Evolutionary conservation across 2,888 invertebrate genomes (phyloP).

Genomic region (Epistrophe eligans): DNA sequence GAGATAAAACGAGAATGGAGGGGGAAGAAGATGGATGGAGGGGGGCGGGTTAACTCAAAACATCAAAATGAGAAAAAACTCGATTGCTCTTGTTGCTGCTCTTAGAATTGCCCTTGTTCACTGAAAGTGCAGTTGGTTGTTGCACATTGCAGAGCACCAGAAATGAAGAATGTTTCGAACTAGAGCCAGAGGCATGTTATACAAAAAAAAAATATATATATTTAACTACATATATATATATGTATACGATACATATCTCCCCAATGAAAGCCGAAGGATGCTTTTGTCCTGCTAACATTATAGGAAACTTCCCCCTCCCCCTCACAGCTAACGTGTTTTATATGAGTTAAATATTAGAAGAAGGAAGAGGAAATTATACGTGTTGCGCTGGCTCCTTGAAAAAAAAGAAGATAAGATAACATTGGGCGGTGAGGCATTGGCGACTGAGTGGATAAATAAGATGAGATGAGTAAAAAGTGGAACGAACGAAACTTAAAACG

Average conservation of each 20-base stretch:
- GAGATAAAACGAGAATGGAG: not conserved
- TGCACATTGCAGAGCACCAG: conserved; percentile 10
- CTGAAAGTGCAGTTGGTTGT: conserved; percentile 47
- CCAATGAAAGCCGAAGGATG: conserved; percentile 43
- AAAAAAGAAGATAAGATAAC: conserved; percentile 28
- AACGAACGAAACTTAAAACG: conserved; percentile 46
- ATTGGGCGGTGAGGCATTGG: conserved; percentile 3
- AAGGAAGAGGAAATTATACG: conserved; percentile 6
- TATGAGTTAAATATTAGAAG: too few relatives aligned
- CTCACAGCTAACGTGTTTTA: not conserved
- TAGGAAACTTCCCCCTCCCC: not conserved
- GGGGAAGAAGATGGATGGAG: not conserved
- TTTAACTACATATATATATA: too few relatives aligned
- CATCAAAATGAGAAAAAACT: conserved; percentile 25
- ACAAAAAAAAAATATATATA: not conserved
- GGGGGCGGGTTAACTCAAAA: not conserved
- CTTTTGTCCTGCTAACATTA: conserved; percentile 40
- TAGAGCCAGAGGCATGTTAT: conserved; percentile 40
- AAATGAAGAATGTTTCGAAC: conserved; percentile 49
- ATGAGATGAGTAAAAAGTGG: conserved; percentile 29
- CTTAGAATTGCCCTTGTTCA: conserved; percentile 61
- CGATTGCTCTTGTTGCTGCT: conserved; percentile 67
- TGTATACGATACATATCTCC: conserved; percentile 33
- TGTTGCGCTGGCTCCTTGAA: conserved; percentile 22
- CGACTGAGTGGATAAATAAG: conserved; percentile 29